A percentile compares a stretch with the other conserved stretches of the same genome.
Conservation (phyloP, 2,113 vertebrate genomes). For the Anser cygnoides region DNA sequence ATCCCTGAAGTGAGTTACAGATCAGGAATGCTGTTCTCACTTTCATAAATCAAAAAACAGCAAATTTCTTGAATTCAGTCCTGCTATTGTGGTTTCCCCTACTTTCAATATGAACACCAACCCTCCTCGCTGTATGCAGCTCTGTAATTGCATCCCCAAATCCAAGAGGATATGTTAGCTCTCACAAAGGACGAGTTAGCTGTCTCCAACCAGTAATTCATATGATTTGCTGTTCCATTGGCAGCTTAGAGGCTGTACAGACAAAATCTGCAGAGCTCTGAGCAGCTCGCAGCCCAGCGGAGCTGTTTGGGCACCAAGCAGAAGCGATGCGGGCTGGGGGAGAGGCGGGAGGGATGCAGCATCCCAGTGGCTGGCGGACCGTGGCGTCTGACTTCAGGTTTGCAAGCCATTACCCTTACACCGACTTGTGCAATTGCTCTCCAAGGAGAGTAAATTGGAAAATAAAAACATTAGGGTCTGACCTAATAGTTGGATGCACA, state of each 20-base stretch:
- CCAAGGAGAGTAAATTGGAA: background rate
- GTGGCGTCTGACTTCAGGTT: background rate
- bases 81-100: background rate
- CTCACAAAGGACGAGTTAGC: background rate
- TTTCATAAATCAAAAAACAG: conserved; percentile 3
- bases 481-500: background rate
- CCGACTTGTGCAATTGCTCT: background rate
- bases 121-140: background rate
- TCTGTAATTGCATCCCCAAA: background rate
- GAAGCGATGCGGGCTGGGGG: background rate
- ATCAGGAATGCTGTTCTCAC: background rate
- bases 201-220: background rate
- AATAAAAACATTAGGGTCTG: background rate
- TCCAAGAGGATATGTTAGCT: background rate
- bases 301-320: background rate
- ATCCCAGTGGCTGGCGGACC: background rate
- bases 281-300: background rate
- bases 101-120: background rate
- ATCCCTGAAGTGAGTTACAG: background rate
- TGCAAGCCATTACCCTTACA: background rate
- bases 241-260: background rate
- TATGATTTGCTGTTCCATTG: background rate
- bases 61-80: background rate
- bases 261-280: background rate
- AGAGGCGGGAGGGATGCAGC: background rate